These are phyloP conservation scores for Lamprologus ornatipinnis DNA, from an alignment of 2,113 vertebrate species.

Conservation along the genomic window DNA sequence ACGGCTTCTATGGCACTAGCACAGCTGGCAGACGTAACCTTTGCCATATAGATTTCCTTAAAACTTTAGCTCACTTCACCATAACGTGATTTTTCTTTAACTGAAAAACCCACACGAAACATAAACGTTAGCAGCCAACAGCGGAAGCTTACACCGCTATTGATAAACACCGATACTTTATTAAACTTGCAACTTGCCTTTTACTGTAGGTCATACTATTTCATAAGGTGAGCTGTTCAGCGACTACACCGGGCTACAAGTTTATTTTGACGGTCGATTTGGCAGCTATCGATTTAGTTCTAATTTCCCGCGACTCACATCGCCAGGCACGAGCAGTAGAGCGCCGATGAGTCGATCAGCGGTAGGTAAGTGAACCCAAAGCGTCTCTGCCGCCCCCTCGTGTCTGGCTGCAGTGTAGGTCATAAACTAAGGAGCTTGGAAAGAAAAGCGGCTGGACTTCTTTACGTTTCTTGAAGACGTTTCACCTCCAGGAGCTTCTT, in stretches of 20 bases:
- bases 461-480: not conserved
- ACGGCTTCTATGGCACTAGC: not conserved
- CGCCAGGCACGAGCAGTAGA: slow-evolving; percentile 11
- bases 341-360: not conserved
- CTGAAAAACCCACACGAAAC: not conserved
- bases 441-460: not conserved
- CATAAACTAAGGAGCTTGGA: not conserved
- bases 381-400: not conserved
- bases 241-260: not conserved
- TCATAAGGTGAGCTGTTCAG: accelerated
- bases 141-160: not conserved
- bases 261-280: slow-evolving; percentile 21
- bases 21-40: not conserved
- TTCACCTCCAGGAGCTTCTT: not conserved
- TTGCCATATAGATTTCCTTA: not conserved
- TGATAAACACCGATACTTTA: not conserved
- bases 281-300: slow-evolving; percentile 21
- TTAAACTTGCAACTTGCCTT: not conserved
- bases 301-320: slow-evolving; percentile 39
- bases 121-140: not conserved
- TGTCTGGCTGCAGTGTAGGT: not conserved
- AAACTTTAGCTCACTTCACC: not conserved
- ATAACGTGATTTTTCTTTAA: not conserved
- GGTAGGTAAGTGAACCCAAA: not conserved
- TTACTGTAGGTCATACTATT: not conserved